Evolutionary conservation across 1,140 invertebrate species (phyloP), one percentile per base, ranked within the genome.

Genomic region (Nixonia krombeini): DNA sequence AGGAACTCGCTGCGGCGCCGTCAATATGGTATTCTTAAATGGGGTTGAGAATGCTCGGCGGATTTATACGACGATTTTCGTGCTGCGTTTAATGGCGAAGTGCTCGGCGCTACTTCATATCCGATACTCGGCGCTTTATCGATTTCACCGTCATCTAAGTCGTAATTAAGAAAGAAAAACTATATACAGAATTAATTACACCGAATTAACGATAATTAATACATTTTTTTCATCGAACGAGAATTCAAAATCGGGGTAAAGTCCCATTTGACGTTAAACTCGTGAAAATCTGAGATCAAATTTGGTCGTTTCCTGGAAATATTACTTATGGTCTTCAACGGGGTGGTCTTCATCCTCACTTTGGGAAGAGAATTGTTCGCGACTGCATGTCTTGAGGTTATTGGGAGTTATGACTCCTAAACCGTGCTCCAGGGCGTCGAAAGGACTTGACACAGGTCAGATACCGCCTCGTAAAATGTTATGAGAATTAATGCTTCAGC

Each of bases 341-440:
- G 51, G 50, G 41, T 55, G 47, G 42, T 58, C 44, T 55, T 51
- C 29, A 50, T 62, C 64, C 13, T 57, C 41, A 52, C 45, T n/a
- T 49, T 49, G 47, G 52, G 33, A 53, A 16, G 63, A 66, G 65
- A 71, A 76, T 71, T 72, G 74, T 62, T 69, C 72, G 68, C 70
- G 65, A 81, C 82, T 82, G 79, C 78, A 80, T 82, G 80, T 82
- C 82, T 82, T 78, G 78, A 73, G 78, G 81, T 81, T 79, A 84
- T 83, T 83, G 80, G 80, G 73, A 84, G 80, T 84, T 84, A 82
- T 81, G 81, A 82, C 63, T 83, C 80, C 80, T 82, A 82, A 84
- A 83, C 76, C 72, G 77, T 79, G 75, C 76, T 82, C 55, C 68
- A 69, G 68, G 72, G 64, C 73, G 76, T 75, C 70, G 79, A 70